Conservation (phyloP, 2,888 invertebrate genomes). For the Acrocera orbiculus region DNA sequence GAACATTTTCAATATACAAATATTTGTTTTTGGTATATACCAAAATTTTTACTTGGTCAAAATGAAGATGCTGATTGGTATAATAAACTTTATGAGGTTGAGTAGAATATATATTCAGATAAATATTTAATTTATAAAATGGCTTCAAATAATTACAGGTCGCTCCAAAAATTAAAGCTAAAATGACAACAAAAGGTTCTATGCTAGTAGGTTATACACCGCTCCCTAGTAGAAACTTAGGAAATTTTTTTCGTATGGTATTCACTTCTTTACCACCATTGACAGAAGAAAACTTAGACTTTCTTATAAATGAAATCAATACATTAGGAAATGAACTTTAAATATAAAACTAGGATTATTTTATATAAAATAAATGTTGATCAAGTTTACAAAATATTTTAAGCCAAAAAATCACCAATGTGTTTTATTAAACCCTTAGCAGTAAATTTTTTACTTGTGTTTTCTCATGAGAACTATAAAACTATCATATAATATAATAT, state of each 20-base stretch:
- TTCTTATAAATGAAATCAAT: constrained; percentile 45
- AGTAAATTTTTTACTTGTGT: too few relatives aligned
- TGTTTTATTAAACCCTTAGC: too few relatives aligned
- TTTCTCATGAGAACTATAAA: too few relatives aligned
- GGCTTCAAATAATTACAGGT: constrained; percentile 25
- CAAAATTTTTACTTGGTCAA: constrained; percentile 31
- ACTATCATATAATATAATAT: too few relatives aligned
- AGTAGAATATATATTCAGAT: constrained; percentile 6
- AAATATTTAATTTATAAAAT: too few relatives aligned
- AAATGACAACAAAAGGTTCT: constrained; percentile 42
- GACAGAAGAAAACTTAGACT: constrained; percentile 39
- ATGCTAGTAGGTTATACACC: constrained; percentile 67
- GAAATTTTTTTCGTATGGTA: constrained; percentile 62
- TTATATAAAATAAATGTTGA: too few relatives aligned
- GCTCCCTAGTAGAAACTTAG: constrained; percentile 38
- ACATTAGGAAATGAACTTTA: constrained; percentile 34
- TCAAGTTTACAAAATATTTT: too few relatives aligned
- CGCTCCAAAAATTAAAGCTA: constrained; percentile 54
- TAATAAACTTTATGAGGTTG: constrained; percentile 31
- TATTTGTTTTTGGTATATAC: constrained; percentile 82
- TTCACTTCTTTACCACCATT: constrained; percentile 52
- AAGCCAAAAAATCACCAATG: too few relatives aligned
- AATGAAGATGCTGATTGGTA: constrained; percentile 35
- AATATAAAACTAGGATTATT: too few relatives aligned
- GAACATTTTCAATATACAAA: constrained; percentile 56